Evolutionary conservation across 2,113 vertebrate species (phyloP).

Genomic region (Daboia siamensis): DNA sequence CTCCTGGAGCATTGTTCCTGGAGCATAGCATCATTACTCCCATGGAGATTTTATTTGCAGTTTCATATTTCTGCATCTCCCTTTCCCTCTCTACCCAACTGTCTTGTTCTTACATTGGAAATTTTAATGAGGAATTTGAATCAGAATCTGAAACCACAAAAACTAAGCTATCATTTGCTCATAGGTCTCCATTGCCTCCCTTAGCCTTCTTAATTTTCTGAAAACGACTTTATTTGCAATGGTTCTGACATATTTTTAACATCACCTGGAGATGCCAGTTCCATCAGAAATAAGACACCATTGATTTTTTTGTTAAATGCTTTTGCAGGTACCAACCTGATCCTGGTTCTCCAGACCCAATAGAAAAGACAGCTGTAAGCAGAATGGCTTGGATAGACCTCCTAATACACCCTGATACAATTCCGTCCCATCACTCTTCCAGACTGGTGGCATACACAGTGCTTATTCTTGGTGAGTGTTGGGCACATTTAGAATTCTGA

Average conservation of each 20-base stretch:
- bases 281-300: background rate
- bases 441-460: conserved; percentile 64
- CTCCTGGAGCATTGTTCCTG: background rate
- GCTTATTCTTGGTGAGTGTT: conserved; percentile 16
- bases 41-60: background rate
- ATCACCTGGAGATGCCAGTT: background rate
- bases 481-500: background rate
- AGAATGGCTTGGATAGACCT: conserved; percentile 39
- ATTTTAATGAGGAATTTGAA: background rate
- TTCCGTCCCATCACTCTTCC: conserved; percentile 62
- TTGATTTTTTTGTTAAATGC: background rate
- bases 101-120: background rate
- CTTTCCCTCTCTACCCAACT: background rate
- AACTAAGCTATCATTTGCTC: background rate
- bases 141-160: background rate
- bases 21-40: background rate
- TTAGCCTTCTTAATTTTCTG: background rate
- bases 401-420: conserved; percentile 56
- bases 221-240: background rate
- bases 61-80: background rate
- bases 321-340: conserved; percentile 69
- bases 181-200: background rate
- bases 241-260: background rate
- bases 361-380: background rate
- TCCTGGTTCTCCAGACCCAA: background rate